Conservation (phyloP, 2,113 vertebrate species). For the Chaetodon trifascialis region DNA sequence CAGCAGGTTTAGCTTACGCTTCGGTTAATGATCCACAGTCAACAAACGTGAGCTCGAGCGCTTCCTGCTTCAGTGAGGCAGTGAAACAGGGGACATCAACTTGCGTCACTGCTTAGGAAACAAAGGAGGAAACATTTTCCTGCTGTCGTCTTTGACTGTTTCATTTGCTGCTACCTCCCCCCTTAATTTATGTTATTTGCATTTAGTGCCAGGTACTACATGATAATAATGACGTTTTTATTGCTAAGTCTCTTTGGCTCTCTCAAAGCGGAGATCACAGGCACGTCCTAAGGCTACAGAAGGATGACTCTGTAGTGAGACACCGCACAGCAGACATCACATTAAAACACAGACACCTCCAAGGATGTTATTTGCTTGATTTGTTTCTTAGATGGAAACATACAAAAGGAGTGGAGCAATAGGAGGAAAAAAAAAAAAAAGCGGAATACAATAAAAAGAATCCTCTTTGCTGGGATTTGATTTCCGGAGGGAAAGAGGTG, state of each 20-base stretch:
- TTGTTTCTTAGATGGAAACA: conserved; percentile 67
- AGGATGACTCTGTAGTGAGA: conserved; percentile 67
- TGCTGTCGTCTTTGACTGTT: conserved; percentile 56
- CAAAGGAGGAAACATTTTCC: conserved; percentile 38
- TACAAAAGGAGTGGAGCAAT: conserved; percentile 60
- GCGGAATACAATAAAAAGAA: conserved; percentile 52
- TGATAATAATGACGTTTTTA: conserved; percentile 73
- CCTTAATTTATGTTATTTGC: conserved; percentile 74
- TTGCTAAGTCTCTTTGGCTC: conserved; percentile 65
- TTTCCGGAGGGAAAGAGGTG: conserved; percentile 41
- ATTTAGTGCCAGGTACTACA: conserved; percentile 58
- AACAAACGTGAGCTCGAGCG: conserved; percentile 5
- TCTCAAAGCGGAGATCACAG: conserved; percentile 70
- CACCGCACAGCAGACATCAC: conserved; percentile 58
- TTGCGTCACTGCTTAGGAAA: conserved; percentile 27
- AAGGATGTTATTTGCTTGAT: conserved; percentile 70
- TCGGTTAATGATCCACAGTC: conserved; percentile 37
- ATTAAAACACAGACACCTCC: conserved; percentile 65
- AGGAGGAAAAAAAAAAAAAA: conserved; percentile 40
- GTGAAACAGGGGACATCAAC: conserved; percentile 6
- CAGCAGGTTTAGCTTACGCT: conserved; percentile 7
- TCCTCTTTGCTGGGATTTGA: conserved; percentile 55
- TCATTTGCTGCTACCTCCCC: conserved; percentile 47
- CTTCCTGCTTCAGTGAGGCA: conserved; percentile 25
- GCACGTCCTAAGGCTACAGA: conserved; percentile 64